Percentiles rank a stretch among this genome's conserved stretches.
Evolutionary conservation across 2,797 vertebrate genomes (phyloP).

Genomic region (Schizopygopsis malacanthus): DNA sequence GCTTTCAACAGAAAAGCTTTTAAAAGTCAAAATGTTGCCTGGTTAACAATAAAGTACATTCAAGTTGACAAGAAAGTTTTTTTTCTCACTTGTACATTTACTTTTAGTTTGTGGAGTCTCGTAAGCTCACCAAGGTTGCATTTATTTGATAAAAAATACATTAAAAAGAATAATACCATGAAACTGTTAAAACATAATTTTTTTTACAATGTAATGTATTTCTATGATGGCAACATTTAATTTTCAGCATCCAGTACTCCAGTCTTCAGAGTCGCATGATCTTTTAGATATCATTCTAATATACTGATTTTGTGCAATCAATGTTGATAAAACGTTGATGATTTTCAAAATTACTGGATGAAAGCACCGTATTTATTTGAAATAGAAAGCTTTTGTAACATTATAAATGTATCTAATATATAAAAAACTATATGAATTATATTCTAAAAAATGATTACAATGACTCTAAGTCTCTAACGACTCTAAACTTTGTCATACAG

Average conservation of each 20-base stretch:
- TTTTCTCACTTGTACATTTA: neutral
- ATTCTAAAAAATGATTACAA: neutral
- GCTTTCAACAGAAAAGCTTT: constrained; percentile 14
- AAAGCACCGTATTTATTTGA: constrained; percentile 34
- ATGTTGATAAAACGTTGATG: neutral
- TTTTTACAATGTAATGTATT: neutral
- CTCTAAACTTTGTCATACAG: neutral
- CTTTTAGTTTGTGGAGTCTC: neutral
- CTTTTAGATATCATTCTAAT: neutral
- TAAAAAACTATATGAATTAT: neutral
- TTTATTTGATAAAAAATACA: constrained; percentile 5
- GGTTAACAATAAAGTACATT: constrained; percentile 1
- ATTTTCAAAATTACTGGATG: neutral
- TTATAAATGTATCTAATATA: neutral
- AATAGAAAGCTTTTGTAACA: neutral
- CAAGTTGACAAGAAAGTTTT: neutral
- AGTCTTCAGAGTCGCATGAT: neutral
- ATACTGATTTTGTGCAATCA: neutral
- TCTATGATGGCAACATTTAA: neutral
- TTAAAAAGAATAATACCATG: no score
- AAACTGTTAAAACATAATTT: neutral
- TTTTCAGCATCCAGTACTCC: neutral
- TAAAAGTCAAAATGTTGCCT: neutral
- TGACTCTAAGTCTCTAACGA: no score
- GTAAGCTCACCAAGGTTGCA: neutral